Evolutionary conservation across 1,140 invertebrate species (phyloP), one percentile per base, ranked within the genome.

Genomic region (Ruditapes philippinarum): DNA sequence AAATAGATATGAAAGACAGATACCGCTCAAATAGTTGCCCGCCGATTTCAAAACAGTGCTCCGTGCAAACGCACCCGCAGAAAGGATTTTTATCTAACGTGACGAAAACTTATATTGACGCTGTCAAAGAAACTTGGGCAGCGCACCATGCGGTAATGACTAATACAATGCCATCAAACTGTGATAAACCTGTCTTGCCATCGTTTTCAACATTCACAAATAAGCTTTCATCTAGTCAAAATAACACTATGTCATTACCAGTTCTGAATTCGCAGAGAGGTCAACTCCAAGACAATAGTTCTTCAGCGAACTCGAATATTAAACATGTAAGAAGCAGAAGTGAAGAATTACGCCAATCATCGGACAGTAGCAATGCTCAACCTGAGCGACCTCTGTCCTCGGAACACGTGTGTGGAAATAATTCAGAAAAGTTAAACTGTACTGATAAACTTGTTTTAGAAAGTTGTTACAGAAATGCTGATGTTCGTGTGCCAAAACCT

Each of bases 41-140:
- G 22, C 84, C 84, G 25, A 57, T 73, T 25, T 19, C 80, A 51
- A 78, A 78, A 78, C 31, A 70, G 7, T 28, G 12, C 2, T 33
- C 4, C 7, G 19, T 60, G 1, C 19, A 31, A 42, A 28, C 49
- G n/a, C 1, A 22, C 7, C 36, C 57, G 65, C 81, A 84, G 11
- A 49, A 33, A 22, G 81, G 65, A 42, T 25, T 76, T 57, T 19
- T 86, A 2, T 33, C 62, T 0, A 76, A 45, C 17, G 25, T 40
- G 19, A 36, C 62, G 1, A 74, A 76, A 60, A 86, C 11, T 9
- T 78, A 68, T 25, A 88, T 89, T 14, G 80, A 83, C 38, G 79
- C 79, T 12, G 65, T 89, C 9, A 82, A 83, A 28, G 87, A 89
- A 54, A 89, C 87, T 0, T 89, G 87, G 87, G 87, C 87, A 14